A percentile compares a stretch with the other conserved stretches of the same genome.
These are phyloP conservation scores for Propithecus coquereli DNA, from an alignment of 2,113 vertebrate genomes.

Conservation along the genomic window DNA sequence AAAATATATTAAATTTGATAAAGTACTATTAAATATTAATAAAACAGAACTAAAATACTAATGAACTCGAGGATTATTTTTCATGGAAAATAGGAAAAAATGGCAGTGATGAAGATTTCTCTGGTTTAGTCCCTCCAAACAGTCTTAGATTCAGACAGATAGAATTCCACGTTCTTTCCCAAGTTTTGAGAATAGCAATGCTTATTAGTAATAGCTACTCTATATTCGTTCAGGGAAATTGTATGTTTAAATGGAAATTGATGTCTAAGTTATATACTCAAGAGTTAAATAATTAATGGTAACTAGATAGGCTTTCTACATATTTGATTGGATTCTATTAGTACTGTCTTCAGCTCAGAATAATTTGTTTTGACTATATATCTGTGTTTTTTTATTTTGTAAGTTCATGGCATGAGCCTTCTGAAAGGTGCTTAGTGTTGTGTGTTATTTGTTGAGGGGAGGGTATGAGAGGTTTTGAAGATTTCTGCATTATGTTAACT, in stretches of 20 bases:
- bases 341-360: background rate
- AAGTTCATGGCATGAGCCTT: background rate
- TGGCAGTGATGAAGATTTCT: background rate
- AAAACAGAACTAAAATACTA: background rate
- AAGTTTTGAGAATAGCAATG: background rate
- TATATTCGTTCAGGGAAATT: background rate
- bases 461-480: background rate
- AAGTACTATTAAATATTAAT: background rate
- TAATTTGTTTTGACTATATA: slow-evolving; percentile 25
- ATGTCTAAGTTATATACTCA: background rate
- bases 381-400: slow-evolving; percentile 1
- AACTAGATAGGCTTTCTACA: background rate
- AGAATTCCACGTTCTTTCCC: background rate
- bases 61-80: slow-evolving; percentile 9
- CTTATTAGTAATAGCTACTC: background rate
- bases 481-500: background rate
- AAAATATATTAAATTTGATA: background rate
- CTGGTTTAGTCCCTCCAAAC: background rate
- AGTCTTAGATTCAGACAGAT: background rate
- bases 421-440: background rate
- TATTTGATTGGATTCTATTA: slow-evolving; percentile 23
- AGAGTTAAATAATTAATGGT: slow-evolving; percentile 36
- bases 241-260: slow-evolving; percentile 22
- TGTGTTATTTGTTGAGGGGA: background rate
- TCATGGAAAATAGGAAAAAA: background rate